Evolutionary conservation across 2,113 vertebrate species (phyloP).

Genomic region (Poecilia latipinna): DNA sequence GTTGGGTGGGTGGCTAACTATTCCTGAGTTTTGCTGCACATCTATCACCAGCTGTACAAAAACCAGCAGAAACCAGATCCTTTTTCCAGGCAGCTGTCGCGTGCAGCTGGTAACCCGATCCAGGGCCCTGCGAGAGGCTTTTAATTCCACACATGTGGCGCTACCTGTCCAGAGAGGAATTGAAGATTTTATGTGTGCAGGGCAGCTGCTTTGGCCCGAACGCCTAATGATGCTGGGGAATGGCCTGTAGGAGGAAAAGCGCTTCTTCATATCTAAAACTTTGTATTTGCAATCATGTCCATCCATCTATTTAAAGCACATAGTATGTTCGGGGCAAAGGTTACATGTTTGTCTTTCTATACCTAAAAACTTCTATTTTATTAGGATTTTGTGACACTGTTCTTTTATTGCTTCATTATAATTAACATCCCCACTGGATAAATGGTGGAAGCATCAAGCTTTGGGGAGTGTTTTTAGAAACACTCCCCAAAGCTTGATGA

Average conservation of each 20-base stretch:
- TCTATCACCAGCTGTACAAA: conserved; percentile 78
- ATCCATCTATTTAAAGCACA: conserved; percentile 9
- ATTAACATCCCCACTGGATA: background rate
- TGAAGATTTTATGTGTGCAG: conserved; percentile 73
- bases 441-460: background rate
- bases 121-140: conserved; percentile 50
- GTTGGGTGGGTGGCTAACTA: conserved; percentile 24
- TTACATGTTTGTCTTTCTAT: no score
- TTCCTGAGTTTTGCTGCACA: conserved; percentile 64
- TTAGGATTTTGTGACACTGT: background rate
- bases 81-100: conserved; percentile 80
- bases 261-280: conserved; percentile 17
- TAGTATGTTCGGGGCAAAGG: no score
- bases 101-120: conserved; percentile 80
- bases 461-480: no score
- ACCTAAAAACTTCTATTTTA: background rate
- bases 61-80: conserved; percentile 76
- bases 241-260: conserved; percentile 20
- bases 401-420: background rate
- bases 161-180: conserved; percentile 81
- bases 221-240: conserved; percentile 32
- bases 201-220: conserved; percentile 74
- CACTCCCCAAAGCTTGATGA: no score
- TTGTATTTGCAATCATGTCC: conserved; percentile 8
- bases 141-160: conserved; percentile 79